These are phyloP conservation scores for Syrmaticus mikado DNA, from an alignment of 2,113 vertebrate genomes.

Conservation along the genomic window DNA sequence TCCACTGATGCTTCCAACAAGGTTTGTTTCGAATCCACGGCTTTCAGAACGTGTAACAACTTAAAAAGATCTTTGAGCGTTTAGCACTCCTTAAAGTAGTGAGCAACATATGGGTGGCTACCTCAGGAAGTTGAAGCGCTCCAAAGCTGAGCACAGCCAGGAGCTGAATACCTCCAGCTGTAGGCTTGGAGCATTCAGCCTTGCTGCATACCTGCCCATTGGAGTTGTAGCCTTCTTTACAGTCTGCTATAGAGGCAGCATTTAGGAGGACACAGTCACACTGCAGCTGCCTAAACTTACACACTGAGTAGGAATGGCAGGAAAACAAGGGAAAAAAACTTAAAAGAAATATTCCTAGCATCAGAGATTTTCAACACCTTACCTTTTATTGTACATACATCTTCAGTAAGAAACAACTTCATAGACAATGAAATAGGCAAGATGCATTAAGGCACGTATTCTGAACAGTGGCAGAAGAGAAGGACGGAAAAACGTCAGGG, in stretches of 20 bases:
- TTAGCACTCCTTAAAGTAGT: not conserved
- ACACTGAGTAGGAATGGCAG: not conserved
- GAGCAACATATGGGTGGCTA: not conserved
- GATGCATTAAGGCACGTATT: not conserved
- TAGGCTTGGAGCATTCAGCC: not conserved
- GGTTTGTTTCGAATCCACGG: not conserved
- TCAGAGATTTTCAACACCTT: not conserved
- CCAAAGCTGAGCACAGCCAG: not conserved
- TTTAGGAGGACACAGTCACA: not conserved
- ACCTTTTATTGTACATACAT: not conserved
- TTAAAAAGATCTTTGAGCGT: not conserved
- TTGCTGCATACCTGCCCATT: not conserved
- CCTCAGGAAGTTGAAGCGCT: rapidly evolving
- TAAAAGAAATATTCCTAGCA: not conserved
- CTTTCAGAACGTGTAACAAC: not conserved
- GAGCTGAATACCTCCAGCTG: not conserved
- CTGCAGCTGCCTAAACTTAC: not conserved
- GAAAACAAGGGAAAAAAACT: not conserved
- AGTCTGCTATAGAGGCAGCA: not conserved
- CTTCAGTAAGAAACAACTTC: not conserved
- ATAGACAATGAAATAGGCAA: not conserved
- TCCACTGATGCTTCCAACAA: not conserved
- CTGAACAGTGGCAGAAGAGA: not conserved
- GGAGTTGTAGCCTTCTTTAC: not conserved
- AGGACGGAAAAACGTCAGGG: not conserved